These are phyloP conservation scores for Platynereis dumerilii DNA, from an alignment of 2,888 invertebrate species.

Conservation along the genomic window DNA sequence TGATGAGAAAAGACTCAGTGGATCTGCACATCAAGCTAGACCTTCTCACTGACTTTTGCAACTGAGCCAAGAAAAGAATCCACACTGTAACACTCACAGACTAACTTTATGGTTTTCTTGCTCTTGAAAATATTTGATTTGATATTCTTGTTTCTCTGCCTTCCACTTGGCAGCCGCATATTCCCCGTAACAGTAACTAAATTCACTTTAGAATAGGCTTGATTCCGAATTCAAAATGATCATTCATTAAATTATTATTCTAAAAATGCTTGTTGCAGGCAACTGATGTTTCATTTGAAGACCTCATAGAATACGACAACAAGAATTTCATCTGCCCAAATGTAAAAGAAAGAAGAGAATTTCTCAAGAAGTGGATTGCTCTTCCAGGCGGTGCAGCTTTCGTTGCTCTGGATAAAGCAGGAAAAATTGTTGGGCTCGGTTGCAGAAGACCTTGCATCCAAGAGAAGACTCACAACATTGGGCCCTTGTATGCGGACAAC, in stretches of 20 bases:
- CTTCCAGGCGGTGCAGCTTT: conserved; percentile 17
- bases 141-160: too few species aligned
- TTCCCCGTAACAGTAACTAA: too few species aligned
- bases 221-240: too few species aligned
- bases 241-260: neutral
- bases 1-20: too few species aligned
- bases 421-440: conserved; percentile 19
- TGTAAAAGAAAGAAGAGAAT: conserved; percentile 11
- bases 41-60: too few species aligned
- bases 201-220: too few species aligned
- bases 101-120: too few species aligned
- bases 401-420: conserved; percentile 15
- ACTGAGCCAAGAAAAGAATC: too few species aligned
- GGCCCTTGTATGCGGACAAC: conserved; percentile 26
- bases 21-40: too few species aligned
- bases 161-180: too few species aligned
- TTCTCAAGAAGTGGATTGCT: conserved; percentile 25
- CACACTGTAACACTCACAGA: too few species aligned
- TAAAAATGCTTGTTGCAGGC: conserved; percentile 15
- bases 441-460: conserved; percentile 21
- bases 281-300: conserved; percentile 18
- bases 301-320: conserved; percentile 29
- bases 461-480: conserved; percentile 17
- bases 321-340: conserved; percentile 23
- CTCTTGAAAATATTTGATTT: too few species aligned